A percentile compares a stretch with the other conserved stretches of the same genome.
Evolutionary conservation across 2,888 invertebrate species (phyloP).

Genomic region (Watsonalla binaria): DNA sequence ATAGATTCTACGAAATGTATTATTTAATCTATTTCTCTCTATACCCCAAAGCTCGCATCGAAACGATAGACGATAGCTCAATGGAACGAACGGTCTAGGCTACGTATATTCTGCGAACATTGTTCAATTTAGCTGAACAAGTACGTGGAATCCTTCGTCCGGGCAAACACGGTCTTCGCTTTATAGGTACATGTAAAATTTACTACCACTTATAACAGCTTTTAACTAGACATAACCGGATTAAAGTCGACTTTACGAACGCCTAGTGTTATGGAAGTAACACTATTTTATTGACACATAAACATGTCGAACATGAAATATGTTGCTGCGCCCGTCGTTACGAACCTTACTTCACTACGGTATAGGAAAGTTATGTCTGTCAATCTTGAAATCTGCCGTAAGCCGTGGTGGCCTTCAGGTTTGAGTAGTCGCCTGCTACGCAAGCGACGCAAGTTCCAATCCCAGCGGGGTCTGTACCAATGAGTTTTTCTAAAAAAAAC

Average conservation of each 20-base stretch:
- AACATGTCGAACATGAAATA: background rate
- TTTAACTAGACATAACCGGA: conserved; percentile 52
- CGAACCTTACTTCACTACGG: no score
- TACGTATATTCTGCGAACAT: conserved; percentile 9
- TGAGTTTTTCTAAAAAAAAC: no score
- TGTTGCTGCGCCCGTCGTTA: no score
- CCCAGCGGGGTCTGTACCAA: no score
- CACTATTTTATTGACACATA: background rate
- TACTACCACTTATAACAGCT: conserved; percentile 46
- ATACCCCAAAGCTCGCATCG: no score
- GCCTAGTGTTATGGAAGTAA: conserved; percentile 13
- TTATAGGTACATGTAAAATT: conserved; percentile 65
- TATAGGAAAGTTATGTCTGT: no score
- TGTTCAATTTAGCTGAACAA: conserved; percentile 60
- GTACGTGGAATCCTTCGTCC: conserved; percentile 34
- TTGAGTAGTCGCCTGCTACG: no score
- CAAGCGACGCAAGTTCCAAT: no score
- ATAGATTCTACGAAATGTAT: no score
- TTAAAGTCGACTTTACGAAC: conserved; percentile 31
- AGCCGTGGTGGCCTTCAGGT: no score
- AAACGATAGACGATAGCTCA: background rate
- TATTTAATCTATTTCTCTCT: no score
- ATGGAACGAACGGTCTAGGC: background rate
- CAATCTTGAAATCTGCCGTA: no score
- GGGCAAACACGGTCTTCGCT: conserved; percentile 25